Evolutionary conservation across 1,140 invertebrate genomes (phyloP).

Genomic region (Psix sp.): DNA sequence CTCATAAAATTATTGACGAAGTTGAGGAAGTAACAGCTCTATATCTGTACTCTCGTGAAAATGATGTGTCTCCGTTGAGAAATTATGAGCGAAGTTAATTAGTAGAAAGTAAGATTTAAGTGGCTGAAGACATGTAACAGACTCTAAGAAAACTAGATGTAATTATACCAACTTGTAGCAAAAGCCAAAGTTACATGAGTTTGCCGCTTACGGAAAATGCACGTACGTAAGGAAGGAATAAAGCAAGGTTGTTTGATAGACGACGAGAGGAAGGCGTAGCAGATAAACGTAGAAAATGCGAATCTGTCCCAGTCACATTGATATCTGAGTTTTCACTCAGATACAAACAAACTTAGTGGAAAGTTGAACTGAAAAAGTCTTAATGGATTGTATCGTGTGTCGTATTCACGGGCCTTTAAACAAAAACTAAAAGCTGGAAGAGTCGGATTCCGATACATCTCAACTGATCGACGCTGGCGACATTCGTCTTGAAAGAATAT

Average conservation of each 20-base stretch:
- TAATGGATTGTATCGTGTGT: conserved; percentile 72
- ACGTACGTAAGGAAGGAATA: conserved; percentile 45
- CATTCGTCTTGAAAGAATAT: conserved; percentile 28
- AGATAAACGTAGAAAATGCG: conserved; percentile 32
- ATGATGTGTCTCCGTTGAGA: too few species aligned
- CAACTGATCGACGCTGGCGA: conserved; percentile 39
- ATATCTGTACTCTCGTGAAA: too few species aligned
- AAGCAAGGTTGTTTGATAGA: conserved; percentile 49
- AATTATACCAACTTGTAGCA: not conserved
- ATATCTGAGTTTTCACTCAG: conserved; percentile 69
- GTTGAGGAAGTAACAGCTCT: too few species aligned
- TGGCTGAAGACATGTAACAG: too few species aligned
- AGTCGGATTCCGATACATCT: conserved; percentile 11
- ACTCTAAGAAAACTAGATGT: too few species aligned
- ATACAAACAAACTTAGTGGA: conserved; percentile 61
- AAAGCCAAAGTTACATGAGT: conserved; percentile 34
- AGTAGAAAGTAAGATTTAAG: too few species aligned
- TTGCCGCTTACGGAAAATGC: conserved; percentile 43
- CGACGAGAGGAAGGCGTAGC: conserved; percentile 2
- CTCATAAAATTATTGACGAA: too few species aligned
- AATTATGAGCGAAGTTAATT: too few species aligned
- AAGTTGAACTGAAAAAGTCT: conserved; percentile 70
- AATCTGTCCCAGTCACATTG: conserved; percentile 25
- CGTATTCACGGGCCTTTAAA: conserved; percentile 65
- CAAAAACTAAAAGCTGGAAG: conserved; percentile 48